Evolutionary conservation across 2,113 vertebrate genomes (phyloP), one percentile per base, ranked within the genome.

Genomic region (Paratilapia polleni): DNA sequence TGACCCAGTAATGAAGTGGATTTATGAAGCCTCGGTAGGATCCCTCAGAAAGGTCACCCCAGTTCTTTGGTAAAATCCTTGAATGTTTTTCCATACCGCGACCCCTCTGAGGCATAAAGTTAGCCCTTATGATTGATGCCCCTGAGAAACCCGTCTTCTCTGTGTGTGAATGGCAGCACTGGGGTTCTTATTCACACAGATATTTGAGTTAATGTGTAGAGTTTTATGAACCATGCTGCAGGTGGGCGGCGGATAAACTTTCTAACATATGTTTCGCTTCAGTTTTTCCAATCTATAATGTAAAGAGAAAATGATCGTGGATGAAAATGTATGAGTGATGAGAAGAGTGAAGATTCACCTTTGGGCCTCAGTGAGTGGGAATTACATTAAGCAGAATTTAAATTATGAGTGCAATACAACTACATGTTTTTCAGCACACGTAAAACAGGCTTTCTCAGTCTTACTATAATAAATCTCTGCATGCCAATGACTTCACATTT

Each of bases 61-160:
- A 79, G 73, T 87, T 88, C 91, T 74, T 88, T 70, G 31, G 90
- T 90, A 74, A 90, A 88, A 90, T 43, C 75, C 83, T 85, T 94
- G 85, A 95, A 90, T 79, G 91, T 68, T 94, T 95, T 93, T 88
- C 92, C 92, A 93, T 89, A 83, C 93, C 57, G 3, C 28, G 60
- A 82, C 81, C 82, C 70, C 58, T 86, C 68, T 81, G 36, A 26
- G 52, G 49, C 54, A 85, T 54, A 10, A 78, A 80, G 70, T 84
- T 86, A 88, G 22, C 41, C 36, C 59, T 54, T 82, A 78, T 93
- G 90, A 92, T 91, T 91, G 77, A 95, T 91, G 76, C 59, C 13
- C 80, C 70, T 77, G 86, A 84, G 79, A 88, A 89, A 82, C 26
- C 36, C 64, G 28, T 77, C 62, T 57, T 78, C 78, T 75, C 38